Base-by-base conservation (phyloP, 2,113 vertebrate species). In the Potamarius usumacintae region DNA sequence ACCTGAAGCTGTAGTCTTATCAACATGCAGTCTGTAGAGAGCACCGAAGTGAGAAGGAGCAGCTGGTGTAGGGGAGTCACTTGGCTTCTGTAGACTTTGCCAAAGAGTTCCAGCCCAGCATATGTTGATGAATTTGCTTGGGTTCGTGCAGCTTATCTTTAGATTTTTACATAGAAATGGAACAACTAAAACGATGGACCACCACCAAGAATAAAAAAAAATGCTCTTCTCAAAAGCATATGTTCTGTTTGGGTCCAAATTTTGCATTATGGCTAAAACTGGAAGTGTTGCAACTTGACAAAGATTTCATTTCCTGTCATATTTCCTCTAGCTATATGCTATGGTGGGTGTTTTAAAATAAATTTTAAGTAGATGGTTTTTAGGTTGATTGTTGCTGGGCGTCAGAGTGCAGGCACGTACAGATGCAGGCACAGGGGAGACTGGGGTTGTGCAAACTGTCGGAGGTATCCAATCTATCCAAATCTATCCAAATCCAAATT, bases 41-140 rank as follows among this genome's bases (percentile, higher is more conserved):
- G 77, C 62, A 50, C 63, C 81, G 77, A 69, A 22, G 53, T 69
- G 17, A 81, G 55, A 71, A 57, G 27, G 76, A 79, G 85, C 48
- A 81, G 60, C 50, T 81, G 77, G 17, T 34, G 27, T 81, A 81
- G 65, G 22, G 62, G 52, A 60, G 63, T 69, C 85, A 53, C 76
- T 86, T 48, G 17, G n/a, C 20, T 11, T 67, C 74, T 22, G 1
- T 8, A 67, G 60, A 86, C 50, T 65, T 85, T 22, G 62, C 25
- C 58, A 30, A 2, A 42, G 84, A 2, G 15, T 52, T 62, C 55
- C 14, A 20, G 62, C 4, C 3, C 27, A 4, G 18, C 15, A 53
- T 17, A 52, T 25, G 27, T 14, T 86, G 42, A 76, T 42, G 22
- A 58, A 22, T 78, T 48, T 15, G 17, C 71, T 60, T 55, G 14